These are phyloP conservation scores for Hedya salicella DNA, from an alignment of 2,888 invertebrate species.

Conservation along the genomic window DNA sequence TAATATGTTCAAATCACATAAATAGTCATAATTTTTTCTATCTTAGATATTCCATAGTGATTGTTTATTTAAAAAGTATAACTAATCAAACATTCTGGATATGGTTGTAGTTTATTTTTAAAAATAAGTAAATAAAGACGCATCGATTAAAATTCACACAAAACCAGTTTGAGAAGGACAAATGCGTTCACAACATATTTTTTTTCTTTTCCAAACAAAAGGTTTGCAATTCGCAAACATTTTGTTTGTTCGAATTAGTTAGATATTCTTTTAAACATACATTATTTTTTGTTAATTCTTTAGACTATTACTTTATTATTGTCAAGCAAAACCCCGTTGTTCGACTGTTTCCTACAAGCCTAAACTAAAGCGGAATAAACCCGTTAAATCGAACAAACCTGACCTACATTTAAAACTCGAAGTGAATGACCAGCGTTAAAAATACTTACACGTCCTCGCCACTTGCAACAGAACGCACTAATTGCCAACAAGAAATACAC, in stretches of 20 bases:
- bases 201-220: slow-evolving; percentile 12
- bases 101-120: not conserved
- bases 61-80: too few species aligned
- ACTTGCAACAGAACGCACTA: slow-evolving; percentile 61
- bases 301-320: slow-evolving; percentile 3
- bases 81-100: not conserved
- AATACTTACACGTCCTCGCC: slow-evolving; percentile 66
- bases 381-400: slow-evolving; percentile 58
- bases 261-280: not conserved
- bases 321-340: slow-evolving; percentile 2
- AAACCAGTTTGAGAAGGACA: slow-evolving; percentile 45
- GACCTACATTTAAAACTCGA: slow-evolving; percentile 62
- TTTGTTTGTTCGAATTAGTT: not conserved
- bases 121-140: slow-evolving; percentile 20
- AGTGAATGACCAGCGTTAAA: slow-evolving; percentile 56
- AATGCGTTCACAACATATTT: slow-evolving; percentile 31
- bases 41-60: too few species aligned
- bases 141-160: slow-evolving; percentile 28
- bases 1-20: too few species aligned
- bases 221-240: not conserved
- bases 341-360: slow-evolving; percentile 13
- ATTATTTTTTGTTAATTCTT: too few species aligned
- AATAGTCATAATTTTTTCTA: too few species aligned
- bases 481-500: slow-evolving; percentile 44
- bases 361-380: slow-evolving; percentile 24